A percentile compares a stretch with the other conserved stretches of the same genome.
phyloP scores from a whole-genome alignment of 2,113 vertebrate genomes.

The Syrmaticus mikado region DNA sequence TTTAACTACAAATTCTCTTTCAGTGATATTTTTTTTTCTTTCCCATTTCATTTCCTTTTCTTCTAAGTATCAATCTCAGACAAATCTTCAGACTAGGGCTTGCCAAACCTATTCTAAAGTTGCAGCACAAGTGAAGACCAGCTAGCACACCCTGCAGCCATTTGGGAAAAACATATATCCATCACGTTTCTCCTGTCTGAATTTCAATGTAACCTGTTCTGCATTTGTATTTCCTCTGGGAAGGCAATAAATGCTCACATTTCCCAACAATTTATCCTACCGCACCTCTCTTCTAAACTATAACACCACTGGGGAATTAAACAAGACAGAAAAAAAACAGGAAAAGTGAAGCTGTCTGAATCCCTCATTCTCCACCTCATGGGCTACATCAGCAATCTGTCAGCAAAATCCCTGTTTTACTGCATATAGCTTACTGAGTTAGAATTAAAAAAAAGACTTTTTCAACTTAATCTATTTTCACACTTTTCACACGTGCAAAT shows the following conservation, averaged over 20 bases:
- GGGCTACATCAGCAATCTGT: not conserved
- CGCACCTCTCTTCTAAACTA: not conserved
- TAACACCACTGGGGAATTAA: not conserved
- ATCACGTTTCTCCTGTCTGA: not conserved
- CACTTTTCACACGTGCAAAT: not conserved
- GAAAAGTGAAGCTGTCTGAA: not conserved
- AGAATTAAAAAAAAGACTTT: not conserved
- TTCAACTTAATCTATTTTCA: not conserved
- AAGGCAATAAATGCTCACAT: constrained; percentile 12
- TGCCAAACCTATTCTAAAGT: not conserved
- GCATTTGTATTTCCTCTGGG: constrained; percentile 14
- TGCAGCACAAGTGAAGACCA: not conserved
- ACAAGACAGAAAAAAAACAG: not conserved
- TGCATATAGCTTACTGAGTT: not conserved
- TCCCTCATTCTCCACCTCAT: not conserved
- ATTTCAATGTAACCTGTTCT: not conserved
- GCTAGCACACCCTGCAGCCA: not conserved
- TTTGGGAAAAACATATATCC: constrained; percentile 26
- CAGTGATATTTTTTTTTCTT: not conserved
- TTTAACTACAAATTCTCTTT: not conserved
- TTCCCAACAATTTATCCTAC: not conserved
- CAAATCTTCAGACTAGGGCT: not conserved
- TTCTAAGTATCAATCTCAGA: not conserved
- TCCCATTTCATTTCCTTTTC: not conserved
- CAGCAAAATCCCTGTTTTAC: not conserved